Conservation (phyloP, 2,888 invertebrate species). For the Podabrus alpinus region DNA sequence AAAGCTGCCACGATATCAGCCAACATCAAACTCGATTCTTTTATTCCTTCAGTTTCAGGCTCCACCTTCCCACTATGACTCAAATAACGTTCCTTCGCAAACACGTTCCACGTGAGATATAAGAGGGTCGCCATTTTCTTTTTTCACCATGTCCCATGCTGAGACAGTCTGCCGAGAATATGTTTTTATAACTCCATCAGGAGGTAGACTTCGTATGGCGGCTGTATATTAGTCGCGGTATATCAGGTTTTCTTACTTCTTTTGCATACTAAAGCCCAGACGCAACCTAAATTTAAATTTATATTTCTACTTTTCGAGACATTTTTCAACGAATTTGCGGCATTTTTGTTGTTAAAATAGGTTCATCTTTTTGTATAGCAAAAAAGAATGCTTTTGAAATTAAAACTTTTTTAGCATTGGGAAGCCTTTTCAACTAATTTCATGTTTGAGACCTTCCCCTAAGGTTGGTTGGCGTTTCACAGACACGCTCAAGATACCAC, state of each 20-base stretch:
- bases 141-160: slow-evolving; percentile 32
- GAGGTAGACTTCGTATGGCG: slow-evolving; percentile 28
- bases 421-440: not conserved
- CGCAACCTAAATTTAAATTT: not conserved
- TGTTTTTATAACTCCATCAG: slow-evolving; percentile 36
- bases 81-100: slow-evolving; percentile 12
- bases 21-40: slow-evolving; percentile 11
- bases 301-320: not conserved
- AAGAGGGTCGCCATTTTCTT: slow-evolving; percentile 25
- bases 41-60: slow-evolving; percentile 5
- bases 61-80: slow-evolving; percentile 10
- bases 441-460: not conserved
- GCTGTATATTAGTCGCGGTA: slow-evolving; percentile 19
- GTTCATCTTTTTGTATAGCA: not conserved
- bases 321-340: not conserved
- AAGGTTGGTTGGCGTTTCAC: not conserved
- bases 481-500: slow-evolving; percentile 7
- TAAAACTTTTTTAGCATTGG: not conserved
- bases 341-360: not conserved
- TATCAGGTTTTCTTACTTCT: slow-evolving; percentile 11
- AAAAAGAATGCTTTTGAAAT: not conserved
- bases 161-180: slow-evolving; percentile 32
- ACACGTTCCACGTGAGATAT: slow-evolving; percentile 17
- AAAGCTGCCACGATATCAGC: slow-evolving; percentile 8
- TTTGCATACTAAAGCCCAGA: slow-evolving; percentile 13